Conservation (phyloP, 2,113 vertebrate genomes). For the Corydoras maculifer region DNA sequence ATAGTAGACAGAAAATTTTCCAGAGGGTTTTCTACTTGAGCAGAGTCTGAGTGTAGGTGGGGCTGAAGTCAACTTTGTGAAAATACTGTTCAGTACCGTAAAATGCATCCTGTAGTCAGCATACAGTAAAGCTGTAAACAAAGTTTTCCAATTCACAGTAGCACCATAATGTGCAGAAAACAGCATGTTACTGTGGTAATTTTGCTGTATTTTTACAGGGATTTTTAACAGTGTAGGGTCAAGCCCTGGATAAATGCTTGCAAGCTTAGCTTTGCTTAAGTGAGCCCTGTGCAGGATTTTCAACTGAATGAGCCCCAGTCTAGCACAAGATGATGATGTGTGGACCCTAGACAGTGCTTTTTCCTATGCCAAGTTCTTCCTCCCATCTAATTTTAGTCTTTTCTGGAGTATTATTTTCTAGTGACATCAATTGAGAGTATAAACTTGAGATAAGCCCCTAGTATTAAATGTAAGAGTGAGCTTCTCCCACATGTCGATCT, state of each 20-base stretch:
- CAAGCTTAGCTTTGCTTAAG: too few species aligned
- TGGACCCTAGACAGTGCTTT: not conserved
- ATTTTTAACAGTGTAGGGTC: not conserved
- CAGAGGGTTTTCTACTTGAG: not conserved
- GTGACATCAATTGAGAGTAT: constrained; percentile 6
- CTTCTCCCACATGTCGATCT: too few species aligned
- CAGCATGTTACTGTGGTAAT: not conserved
- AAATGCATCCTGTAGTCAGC: not conserved
- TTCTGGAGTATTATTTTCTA: constrained; percentile 9
- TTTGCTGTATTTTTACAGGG: not conserved
- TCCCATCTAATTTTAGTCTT: constrained; percentile 5
- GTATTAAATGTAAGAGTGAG: too few species aligned
- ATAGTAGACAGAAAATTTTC: not conserved
- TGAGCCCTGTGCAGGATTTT: too few species aligned
- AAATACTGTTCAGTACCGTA: not conserved
- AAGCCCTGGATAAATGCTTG: too few species aligned
- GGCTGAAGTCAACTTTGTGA: constrained; percentile 1
- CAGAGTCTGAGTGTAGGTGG: not conserved
- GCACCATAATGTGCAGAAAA: not conserved
- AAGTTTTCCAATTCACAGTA: not conserved
- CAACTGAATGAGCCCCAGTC: not conserved
- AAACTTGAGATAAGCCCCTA: constrained; percentile 7
- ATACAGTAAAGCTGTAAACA: not conserved
- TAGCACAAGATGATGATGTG: constrained; percentile 1
- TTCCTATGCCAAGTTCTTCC: not conserved